Base-by-base conservation (phyloP, 1,140 invertebrate genomes). In the Aleiodes sp. region DNA sequence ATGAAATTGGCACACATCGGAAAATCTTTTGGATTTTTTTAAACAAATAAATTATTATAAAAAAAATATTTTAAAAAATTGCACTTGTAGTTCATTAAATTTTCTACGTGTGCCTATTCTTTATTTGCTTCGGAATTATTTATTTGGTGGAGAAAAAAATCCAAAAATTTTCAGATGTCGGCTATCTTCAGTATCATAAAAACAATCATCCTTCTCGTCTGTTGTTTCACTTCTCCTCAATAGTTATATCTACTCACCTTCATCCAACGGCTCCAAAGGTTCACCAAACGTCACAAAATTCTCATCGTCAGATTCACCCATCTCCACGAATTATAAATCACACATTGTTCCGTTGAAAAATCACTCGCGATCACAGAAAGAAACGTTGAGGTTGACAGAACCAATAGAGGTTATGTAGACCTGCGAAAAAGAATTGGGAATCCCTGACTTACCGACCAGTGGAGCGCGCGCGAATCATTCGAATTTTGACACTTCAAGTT, bases 251-350 rank as follows among this genome's bases (percentile, higher is more conserved):
- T 28, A 77, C 65, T 74, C 84, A 94, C 94, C 94, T 90, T 95
- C 93, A 77, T 94, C 93, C 26, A 93, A 86, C 0, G 91, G 90
- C 16, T 94, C 91, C 8, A 96, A 81, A 1, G 93, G 88, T 65
- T 90, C 94, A 61, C 94, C 94, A 83, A 90, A 94, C 19, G 87
- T 88, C 41, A 91, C 91, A 79, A 89, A 88, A 83, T 90, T 88
- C 70, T 93, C 91, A 39, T 88, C 84, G 0, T 87, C 87, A 4
- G 74, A 79, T 37, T 83, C 82, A 56, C 62, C 73, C 84, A 85
- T 86, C 76, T 75, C 76, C 43, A 61, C 10, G 8, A 70, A 65
- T 2, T 43, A 43, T 16, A 1, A 4, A 52, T 3, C 46, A 52
- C 21, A 7, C 4, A 24, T 8, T 4, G 1, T 24, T 52, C 46